Evolutionary conservation across 1,140 invertebrate genomes (phyloP), one percentile per base, ranked within the genome.

Genomic region (Neodiprion lecontei): DNA sequence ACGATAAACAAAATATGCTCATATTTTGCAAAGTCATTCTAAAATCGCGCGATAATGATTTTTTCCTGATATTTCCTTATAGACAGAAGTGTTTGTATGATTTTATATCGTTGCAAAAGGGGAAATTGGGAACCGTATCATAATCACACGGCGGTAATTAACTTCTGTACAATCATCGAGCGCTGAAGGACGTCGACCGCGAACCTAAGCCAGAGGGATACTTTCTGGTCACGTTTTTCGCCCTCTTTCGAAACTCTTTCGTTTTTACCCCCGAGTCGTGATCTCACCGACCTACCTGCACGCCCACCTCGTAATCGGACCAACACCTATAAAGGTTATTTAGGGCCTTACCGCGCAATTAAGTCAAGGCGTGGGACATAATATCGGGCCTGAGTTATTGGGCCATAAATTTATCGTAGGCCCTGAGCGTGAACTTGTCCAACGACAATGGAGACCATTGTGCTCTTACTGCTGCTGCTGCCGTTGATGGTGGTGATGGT

Each of bases 351-450:
- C 53, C 53, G 53, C 53, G 53, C 53, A 61, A 61, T 61, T 61
- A 61, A 61, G 53, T 61, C 53, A 61, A 61, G 53, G 53, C 53
- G 53, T 61, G 53, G 53, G 53, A 61, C 53, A 61, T 61, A 61
- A 61, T 61, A 61, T 61, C 53, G 53, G 53, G 53, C 11, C 53
- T 61, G 53, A 61, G 53, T 61, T 61, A 61, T 61, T 61, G 53
- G 53, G 53, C 11, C 53, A 61, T 61, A 61, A 61, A 61, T 61
- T 61, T 61, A 61, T 61, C 53, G 53, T 61, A 61, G 53, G 11
- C n/a, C n/a, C 53, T 12, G 53, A 12, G 53, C 53, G 53, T 61
- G 53, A 61, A 61, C 53, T 61, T 61, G 53, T 61, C 53, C 53
- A 61, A 61, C 53, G 11, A 61, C 53, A 61, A 61, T 61, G 53